Conservation (phyloP, 2,888 invertebrate genomes). For the Eubasilissa splendida region DNA sequence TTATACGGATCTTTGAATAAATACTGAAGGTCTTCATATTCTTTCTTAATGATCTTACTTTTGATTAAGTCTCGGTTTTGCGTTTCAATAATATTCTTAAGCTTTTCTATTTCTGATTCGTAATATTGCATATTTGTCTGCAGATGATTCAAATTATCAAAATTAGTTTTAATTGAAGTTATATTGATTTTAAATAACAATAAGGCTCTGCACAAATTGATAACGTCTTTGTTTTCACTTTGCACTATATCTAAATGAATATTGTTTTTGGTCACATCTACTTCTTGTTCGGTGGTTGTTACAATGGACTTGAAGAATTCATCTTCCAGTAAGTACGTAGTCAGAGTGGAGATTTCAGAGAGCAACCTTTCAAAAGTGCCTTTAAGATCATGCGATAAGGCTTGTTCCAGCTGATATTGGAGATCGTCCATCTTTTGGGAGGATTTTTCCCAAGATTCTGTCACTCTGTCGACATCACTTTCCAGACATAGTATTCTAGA, state of each 20-base stretch:
- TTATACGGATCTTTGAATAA: neutral
- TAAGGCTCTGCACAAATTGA: neutral
- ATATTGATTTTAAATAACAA: neutral
- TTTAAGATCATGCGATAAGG: no score
- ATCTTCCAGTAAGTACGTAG: neutral
- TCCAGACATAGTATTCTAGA: no score
- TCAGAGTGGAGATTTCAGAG: neutral
- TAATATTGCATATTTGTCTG: neutral
- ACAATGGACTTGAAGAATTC: neutral
- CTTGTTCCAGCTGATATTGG: no score
- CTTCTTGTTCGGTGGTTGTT: neutral
- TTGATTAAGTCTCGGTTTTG: constrained; percentile 31
- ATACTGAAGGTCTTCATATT: constrained; percentile 3
- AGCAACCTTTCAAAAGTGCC: neutral
- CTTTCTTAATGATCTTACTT: constrained; percentile 15
- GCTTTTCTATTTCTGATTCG: constrained; percentile 20
- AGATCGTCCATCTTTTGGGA: no score
- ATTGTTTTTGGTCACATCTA: neutral
- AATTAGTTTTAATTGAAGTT: neutral
- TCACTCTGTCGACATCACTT: no score
- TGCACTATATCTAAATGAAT: neutral
- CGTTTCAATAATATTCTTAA: constrained; percentile 17
- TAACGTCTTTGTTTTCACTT: constrained; percentile 17
- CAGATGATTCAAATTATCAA: neutral
- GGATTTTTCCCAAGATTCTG: no score